phyloP scores from a whole-genome alignment of 2,797 vertebrate genomes.

The Mycteria americana region DNA sequence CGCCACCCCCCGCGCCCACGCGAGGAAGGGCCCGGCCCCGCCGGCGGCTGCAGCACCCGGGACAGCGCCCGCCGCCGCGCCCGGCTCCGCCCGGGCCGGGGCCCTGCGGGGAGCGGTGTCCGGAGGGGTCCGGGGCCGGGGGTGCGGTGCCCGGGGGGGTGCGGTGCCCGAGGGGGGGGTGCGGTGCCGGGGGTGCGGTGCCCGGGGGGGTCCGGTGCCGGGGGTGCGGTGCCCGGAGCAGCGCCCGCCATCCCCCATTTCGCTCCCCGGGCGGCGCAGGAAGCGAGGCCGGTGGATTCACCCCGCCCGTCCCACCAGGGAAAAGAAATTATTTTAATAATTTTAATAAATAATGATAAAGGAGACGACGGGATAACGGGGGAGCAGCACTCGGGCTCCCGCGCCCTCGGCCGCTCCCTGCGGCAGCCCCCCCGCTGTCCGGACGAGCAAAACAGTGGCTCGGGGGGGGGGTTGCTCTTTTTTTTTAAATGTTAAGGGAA shows the following conservation, averaged over 20 bases:
- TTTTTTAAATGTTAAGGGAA: not conserved
- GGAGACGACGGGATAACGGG: not conserved
- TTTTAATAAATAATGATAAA: no score
- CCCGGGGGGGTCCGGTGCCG: not conserved
- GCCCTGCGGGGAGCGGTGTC: no score
- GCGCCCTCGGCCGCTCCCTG: not conserved
- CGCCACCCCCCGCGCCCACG: not conserved
- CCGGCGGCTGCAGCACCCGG: not conserved
- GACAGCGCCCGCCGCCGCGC: not conserved
- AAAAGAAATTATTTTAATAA: not conserved
- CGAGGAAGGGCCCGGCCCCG: not conserved
- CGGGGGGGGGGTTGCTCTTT: no score
- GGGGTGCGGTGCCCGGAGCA: no score
- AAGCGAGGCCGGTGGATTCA: not conserved
- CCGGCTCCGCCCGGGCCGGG: not conserved
- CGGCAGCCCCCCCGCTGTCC: not conserved
- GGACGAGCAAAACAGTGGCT: accelerated
- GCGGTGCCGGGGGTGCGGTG: no score
- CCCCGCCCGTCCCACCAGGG: not conserved
- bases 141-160: no score
- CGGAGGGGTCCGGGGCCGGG: no score
- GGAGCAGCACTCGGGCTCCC: not conserved
- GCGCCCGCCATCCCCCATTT: not conserved
- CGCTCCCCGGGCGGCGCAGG: not conserved
- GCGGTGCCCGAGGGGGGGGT: no score